These are phyloP conservation scores for Sebastiscus tertius DNA, from an alignment of 2,797 vertebrate genomes.

Conservation along the genomic window DNA sequence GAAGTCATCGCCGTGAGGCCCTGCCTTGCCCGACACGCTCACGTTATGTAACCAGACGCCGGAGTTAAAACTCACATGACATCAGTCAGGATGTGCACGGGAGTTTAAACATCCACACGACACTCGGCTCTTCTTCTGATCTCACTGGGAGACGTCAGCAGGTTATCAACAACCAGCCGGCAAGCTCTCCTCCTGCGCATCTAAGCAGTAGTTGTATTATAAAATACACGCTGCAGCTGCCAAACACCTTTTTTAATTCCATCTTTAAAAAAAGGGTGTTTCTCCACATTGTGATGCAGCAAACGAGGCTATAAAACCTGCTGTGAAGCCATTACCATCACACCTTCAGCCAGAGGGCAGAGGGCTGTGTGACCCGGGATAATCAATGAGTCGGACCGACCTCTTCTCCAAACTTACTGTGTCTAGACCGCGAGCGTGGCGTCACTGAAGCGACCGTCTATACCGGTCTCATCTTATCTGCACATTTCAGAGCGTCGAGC, in stretches of 20 bases:
- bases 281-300: conserved; percentile 13
- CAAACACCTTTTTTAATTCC: conserved; percentile 7
- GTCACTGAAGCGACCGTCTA: no score
- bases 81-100: conserved; percentile 29
- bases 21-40: conserved; percentile 18
- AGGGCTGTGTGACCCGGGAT: no score
- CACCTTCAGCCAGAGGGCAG: not conserved
- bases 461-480: no score
- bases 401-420: no score
- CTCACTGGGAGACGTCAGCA: conserved; percentile 9
- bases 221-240: conserved; percentile 20
- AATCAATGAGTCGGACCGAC: conserved; percentile 6
- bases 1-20: conserved; percentile 52
- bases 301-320: conserved; percentile 55
- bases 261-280: not conserved
- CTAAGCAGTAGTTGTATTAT: no score
- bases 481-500: no score
- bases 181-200: not conserved
- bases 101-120: conserved; percentile 32
- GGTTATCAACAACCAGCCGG: conserved; percentile 38
- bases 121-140: conserved; percentile 13
- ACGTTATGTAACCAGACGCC: conserved; percentile 58
- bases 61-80: conserved; percentile 48
- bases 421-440: no score
- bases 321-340: conserved; percentile 34